Percentiles rank a stretch among this genome's conserved stretches.
These are phyloP conservation scores for Cryptocephalus primarius DNA, from an alignment of 2,888 invertebrate genomes.

Conservation along the genomic window DNA sequence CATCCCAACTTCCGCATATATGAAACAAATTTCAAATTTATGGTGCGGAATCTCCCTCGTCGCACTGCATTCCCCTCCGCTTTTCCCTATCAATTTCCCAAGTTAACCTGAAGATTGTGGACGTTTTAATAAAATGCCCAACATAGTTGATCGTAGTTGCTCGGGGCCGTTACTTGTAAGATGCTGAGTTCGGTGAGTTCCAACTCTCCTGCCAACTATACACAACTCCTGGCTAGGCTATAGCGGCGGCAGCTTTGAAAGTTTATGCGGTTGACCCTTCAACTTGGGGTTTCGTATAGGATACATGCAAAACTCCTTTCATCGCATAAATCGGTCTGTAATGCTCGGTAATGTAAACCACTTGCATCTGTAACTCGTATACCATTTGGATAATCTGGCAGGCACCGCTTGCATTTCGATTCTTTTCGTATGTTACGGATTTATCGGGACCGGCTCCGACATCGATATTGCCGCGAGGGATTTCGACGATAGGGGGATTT, in stretches of 20 bases:
- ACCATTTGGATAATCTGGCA: conserved; percentile 9
- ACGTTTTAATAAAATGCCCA: conserved; percentile 35
- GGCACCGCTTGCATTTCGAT: conserved; percentile 1
- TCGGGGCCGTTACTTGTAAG: conserved; percentile 27
- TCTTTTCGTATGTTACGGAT: too few species aligned
- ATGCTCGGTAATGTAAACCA: conserved; percentile 13
- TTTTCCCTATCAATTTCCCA: conserved; percentile 22
- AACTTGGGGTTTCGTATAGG: conserved; percentile 32
- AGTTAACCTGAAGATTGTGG: conserved; percentile 31
- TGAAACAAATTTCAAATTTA: too few species aligned
- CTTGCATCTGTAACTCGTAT: conserved; percentile 13
- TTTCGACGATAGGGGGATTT: too few species aligned
- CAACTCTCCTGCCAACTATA: conserved; percentile 23
- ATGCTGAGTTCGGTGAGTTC: conserved; percentile 30
- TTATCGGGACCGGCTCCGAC: too few species aligned
- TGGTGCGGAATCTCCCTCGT: too few species aligned
- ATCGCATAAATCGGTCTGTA: conserved; percentile 4
- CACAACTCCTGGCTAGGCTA: conserved; percentile 24
- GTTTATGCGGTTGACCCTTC: conserved; percentile 40
- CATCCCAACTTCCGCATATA: too few species aligned
- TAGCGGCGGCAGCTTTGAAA: conserved; percentile 32
- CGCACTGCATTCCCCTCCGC: neutral
- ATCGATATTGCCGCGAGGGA: too few species aligned
- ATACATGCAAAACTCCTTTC: conserved; percentile 34
- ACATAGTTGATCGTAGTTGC: conserved; percentile 30